Percentiles rank a stretch among this genome's conserved stretches.
These are phyloP conservation scores for Halichoeres trimaculatus DNA, from an alignment of 2,113 vertebrate species.

Conservation along the genomic window DNA sequence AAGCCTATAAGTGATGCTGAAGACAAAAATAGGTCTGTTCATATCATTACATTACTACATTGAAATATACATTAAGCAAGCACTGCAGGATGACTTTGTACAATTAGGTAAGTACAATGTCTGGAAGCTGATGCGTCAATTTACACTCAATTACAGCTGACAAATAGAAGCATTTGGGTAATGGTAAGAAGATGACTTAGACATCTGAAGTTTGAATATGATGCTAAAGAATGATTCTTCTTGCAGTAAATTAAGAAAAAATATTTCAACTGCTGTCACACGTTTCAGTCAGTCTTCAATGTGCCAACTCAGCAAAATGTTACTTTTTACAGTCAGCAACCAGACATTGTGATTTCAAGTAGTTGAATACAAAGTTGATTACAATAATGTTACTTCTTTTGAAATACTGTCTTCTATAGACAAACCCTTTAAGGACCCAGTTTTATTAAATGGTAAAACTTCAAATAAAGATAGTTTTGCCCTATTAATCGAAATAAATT, in stretches of 20 bases:
- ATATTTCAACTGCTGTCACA: no score
- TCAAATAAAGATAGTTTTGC: background rate
- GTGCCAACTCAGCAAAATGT: background rate
- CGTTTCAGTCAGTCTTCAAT: background rate
- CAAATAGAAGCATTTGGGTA: background rate
- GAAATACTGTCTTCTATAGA: slow-evolving; percentile 4
- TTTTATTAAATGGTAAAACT: background rate
- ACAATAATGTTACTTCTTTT: background rate
- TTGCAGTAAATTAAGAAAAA: no score
- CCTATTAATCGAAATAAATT: background rate
- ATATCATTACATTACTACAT: background rate
- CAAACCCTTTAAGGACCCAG: slow-evolving; percentile 79
- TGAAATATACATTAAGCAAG: slow-evolving; percentile 12
- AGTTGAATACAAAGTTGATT: background rate
- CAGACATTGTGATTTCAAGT: slow-evolving; percentile 65
- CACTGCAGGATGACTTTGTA: slow-evolving; percentile 64
- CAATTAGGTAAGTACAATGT: slow-evolving; percentile 63
- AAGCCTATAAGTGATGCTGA: background rate
- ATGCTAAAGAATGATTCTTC: no score
- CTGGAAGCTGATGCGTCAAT: slow-evolving; percentile 64
- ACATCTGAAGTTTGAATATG: no score
- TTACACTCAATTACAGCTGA: background rate
- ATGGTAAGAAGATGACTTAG: no score
- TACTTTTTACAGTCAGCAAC: slow-evolving; percentile 40
- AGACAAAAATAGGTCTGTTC: background rate